A percentile compares a stretch with the other conserved stretches of the same genome.
Evolutionary conservation across 2,888 invertebrate species (phyloP).

Genomic region (Glomeris marginata): DNA sequence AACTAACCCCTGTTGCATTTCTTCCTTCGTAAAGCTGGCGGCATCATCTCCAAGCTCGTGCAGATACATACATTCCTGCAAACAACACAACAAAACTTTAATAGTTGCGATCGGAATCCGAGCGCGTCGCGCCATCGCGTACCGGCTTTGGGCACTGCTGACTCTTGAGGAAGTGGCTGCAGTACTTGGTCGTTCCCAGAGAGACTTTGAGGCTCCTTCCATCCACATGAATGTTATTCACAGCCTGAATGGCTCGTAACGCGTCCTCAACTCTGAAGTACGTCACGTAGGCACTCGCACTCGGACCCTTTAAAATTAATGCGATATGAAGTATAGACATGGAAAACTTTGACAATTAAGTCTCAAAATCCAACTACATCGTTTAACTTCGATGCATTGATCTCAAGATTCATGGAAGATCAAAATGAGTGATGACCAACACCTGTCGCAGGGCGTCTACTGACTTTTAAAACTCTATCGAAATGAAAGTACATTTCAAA

Average conservation of each 20-base stretch:
- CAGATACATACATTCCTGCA: conserved; percentile 96
- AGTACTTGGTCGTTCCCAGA: conserved; percentile 98
- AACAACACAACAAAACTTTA: conserved; percentile 5
- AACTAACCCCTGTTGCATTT: conserved; percentile 81
- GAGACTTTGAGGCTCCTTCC: conserved; percentile 93
- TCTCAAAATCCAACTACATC: no score
- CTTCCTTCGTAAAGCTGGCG: conserved; percentile 89
- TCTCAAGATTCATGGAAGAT: no score
- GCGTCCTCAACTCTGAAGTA: conserved; percentile 80
- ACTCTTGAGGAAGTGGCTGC: conserved; percentile 98
- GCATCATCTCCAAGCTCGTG: conserved; percentile 93
- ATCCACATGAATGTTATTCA: conserved; percentile 93
- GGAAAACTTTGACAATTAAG: no score
- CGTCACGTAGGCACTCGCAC: conserved; percentile 84
- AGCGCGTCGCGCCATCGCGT: conserved; percentile 18
- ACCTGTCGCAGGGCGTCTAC: no score
- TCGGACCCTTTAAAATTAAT: conserved; percentile 25
- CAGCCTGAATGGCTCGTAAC: conserved; percentile 86
- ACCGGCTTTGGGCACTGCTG: conserved; percentile 86
- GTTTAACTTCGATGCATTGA: not conserved
- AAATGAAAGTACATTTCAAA: no score
- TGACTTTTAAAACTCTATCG: no score
- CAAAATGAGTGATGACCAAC: no score
- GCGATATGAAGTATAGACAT: no score
- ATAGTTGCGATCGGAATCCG: not conserved